These are phyloP conservation scores for Andrena camellia DNA, from an alignment of 2,888 invertebrate species.

Conservation along the genomic window DNA sequence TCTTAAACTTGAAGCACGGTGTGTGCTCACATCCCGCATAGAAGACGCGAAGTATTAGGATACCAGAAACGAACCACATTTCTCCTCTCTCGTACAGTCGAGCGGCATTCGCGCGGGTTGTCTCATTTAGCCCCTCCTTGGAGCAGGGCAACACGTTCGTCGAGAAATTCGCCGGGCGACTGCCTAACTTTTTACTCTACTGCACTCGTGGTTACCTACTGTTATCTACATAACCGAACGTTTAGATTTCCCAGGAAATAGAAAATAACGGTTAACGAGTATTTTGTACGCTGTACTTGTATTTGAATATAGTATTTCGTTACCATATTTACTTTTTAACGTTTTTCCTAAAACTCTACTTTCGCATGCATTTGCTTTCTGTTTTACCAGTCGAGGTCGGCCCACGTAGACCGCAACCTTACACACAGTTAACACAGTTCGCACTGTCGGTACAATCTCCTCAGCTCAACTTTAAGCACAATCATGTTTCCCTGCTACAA, in stretches of 20 bases:
- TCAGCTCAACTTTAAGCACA: conserved; percentile 63
- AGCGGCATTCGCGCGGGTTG: conserved; percentile 84
- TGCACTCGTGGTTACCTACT: conserved; percentile 39
- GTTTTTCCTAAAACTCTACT: not conserved
- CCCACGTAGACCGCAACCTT: conserved; percentile 30
- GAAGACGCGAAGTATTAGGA: conserved; percentile 78
- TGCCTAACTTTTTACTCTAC: conserved; percentile 13
- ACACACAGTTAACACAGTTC: conserved; percentile 32
- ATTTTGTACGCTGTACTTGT: not conserved
- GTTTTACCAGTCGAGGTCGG: not conserved
- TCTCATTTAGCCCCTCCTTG: conserved; percentile 84
- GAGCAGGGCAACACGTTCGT: conserved; percentile 75
- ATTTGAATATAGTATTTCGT: too few species aligned
- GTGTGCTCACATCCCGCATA: conserved; percentile 84
- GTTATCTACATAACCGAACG: not conserved
- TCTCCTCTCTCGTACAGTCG: conserved; percentile 79
- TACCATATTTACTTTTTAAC: too few species aligned
- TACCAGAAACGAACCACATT: conserved; percentile 72
- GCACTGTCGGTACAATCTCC: conserved; percentile 33
- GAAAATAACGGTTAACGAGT: not conserved
- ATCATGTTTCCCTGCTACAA: conserved; percentile 77
- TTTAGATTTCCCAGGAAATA: not conserved
- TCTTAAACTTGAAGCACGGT: conserved; percentile 63
- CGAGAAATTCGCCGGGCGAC: conserved; percentile 13
- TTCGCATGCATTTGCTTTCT: not conserved